Base-by-base conservation (phyloP, 1,140 invertebrate genomes). In the Eupeodes corollae region DNA sequence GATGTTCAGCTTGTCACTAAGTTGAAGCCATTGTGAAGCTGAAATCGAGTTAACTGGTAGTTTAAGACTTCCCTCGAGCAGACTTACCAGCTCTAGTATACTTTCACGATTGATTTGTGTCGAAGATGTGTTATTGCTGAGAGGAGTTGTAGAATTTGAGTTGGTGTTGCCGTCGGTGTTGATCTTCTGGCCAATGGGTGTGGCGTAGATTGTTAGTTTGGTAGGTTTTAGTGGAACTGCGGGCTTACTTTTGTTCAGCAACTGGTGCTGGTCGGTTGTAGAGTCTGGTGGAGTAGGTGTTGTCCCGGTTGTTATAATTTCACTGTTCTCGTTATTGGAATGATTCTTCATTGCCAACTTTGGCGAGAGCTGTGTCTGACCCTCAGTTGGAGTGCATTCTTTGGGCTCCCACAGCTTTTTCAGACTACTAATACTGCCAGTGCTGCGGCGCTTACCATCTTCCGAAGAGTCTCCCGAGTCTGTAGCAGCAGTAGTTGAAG, bases 341-440 rank as follows among this genome's bases (percentile, higher is more conserved):
- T n/a, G 42, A 40, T 14, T 42, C 16, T 14, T 37, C 40, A 26
- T 13, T 35, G 15, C 30, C 42, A 43, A 63, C 46, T 67, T 67
- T 44, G 63, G 63, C 34, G 63, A 67, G n/a, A 67, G 50, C 47
- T 67, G 63, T 3, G 53, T 47, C 21, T 26, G 21, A 26, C 8
- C 8, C 80, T 83, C 2, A 78, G 61, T 32, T 81, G 76, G 13
- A 52, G 44, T 35, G 39, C 45, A 47, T 50, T 57, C 54, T 37
- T 48, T 32, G 53, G 51, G 81, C 80, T 70, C 91, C 91, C 91
- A 94, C 19, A 94, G 70, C 68, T 90, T 91, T 62, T 92, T 93
- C 52, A 94, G 73, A 63, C 86, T 93, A 64, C 82, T 91, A 60
- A 95, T 93, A 70, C 88, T 91, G 43, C 90, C 89, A 31, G 88